These are phyloP conservation scores for Drosophila recens DNA, from an alignment of 2,888 invertebrate genomes.

Conservation along the genomic window DNA sequence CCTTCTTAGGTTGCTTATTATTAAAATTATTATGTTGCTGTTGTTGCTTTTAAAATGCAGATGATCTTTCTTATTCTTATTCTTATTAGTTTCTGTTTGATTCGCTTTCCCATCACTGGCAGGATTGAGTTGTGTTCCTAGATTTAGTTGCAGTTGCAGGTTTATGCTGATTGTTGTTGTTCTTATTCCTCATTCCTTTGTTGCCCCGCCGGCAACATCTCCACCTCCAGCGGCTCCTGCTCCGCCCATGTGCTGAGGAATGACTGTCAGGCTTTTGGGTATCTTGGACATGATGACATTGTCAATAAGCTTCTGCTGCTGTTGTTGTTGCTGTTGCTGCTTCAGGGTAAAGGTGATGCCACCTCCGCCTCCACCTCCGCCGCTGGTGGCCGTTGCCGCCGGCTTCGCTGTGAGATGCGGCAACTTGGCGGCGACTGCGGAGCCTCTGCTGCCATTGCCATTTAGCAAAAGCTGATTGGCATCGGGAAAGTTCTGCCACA, in stretches of 20 bases:
- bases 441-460: conserved; percentile 58
- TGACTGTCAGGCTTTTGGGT: conserved; percentile 92
- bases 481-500: conserved; percentile 84
- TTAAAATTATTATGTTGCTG: not conserved
- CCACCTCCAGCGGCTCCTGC: conserved; percentile 29
- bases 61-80: not conserved
- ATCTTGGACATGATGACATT: conserved; percentile 90
- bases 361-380: conserved; percentile 5
- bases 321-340: conserved; percentile 67
- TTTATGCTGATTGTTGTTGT: not conserved
- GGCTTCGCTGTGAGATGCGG: conserved; percentile 79
- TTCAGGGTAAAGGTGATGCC: conserved; percentile 55
- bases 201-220: not conserved
- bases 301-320: conserved; percentile 82
- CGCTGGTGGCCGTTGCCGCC: conserved; percentile 57
- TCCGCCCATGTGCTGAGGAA: conserved; percentile 87
- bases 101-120: conserved; percentile 53
- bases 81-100: conserved; percentile 20
- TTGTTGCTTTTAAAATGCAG: conserved; percentile 38
- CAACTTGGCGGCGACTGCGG: conserved; percentile 45
- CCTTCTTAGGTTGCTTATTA: not conserved
- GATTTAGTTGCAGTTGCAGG: not conserved
- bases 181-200: conserved; percentile 41
- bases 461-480: conserved; percentile 81
- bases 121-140: conserved; percentile 40